phyloP scores from a whole-genome alignment of 2,797 vertebrate genomes.

The Pelobates cultripes region DNA sequence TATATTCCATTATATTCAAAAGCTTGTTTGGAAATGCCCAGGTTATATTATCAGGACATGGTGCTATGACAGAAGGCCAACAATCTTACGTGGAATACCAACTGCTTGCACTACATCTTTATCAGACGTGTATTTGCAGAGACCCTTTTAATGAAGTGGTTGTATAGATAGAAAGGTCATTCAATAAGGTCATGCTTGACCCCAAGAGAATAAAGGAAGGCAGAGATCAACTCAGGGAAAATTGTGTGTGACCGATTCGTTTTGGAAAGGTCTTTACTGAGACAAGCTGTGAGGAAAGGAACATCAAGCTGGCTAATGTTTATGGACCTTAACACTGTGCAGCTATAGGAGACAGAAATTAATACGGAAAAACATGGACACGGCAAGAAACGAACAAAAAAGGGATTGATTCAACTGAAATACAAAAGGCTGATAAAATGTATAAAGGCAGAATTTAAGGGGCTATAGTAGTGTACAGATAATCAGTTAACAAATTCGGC shows the following conservation, averaged over 20 bases:
- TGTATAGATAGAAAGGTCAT: conserved; percentile 37
- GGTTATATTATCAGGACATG: background rate
- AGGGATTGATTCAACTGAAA: no score
- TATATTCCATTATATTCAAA: no score
- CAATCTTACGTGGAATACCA: background rate
- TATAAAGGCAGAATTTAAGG: no score
- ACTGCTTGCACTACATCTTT: background rate
- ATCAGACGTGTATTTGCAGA: conserved; percentile 37
- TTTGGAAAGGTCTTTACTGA: background rate
- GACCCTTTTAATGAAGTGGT: conserved; percentile 36
- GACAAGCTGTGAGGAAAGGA: background rate
- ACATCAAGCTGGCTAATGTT: background rate
- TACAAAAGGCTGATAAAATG: no score
- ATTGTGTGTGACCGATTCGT: background rate
- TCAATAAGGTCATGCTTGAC: conserved; percentile 44
- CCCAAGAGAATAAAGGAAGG: conserved; percentile 27
- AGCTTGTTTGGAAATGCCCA: no score
- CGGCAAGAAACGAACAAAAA: no score
- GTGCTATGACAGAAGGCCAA: background rate
- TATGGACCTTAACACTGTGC: no score
- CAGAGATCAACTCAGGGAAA: background rate
- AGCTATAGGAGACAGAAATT: no score
- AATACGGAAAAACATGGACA: no score
- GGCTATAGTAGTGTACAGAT: no score
- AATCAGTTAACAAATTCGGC: no score